Base-by-base conservation (phyloP, 1,140 invertebrate species). In the Scaptomyza graminum region DNA sequence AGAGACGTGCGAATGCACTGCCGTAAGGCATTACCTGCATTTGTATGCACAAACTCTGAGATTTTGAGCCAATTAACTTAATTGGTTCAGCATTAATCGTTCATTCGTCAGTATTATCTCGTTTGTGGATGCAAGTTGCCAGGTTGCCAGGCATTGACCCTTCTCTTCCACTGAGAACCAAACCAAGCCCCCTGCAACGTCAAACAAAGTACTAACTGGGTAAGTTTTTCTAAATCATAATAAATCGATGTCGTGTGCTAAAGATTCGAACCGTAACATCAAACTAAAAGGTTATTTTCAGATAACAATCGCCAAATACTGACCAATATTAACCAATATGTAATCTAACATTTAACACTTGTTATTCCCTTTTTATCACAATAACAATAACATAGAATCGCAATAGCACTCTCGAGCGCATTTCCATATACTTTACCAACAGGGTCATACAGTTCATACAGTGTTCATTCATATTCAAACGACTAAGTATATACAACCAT, bases 271-370 rank as follows among this genome's bases (percentile, higher is more conserved):
- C 0, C 0, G 28, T 31, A 31, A 31, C 28, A 31, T 31, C 28
- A 31, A 72, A 61, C 76, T 82, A 71, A 82, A 70, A 83, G 80
- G 79, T 79, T 82, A 67, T 83, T 82, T 82, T 82, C 79, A 82
- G 79, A 79, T 47, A 65, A 74, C 61, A 55, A 57, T 47, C 72
- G 54, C 54, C 39, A 50, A 31, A 43, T 43, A 68, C 34, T 49
- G 51, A 61, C 22, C 25, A 76, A 25, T 22, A 70, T 18, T 56
- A 63, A 41, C 51, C 46, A 63, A 22, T 37, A 15, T 54, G 31
- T 15, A 12, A 13, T 11, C n/a, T 63, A 67, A 52, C 55, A 55
- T 25, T 41, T 46, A 74, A 50, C 37, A 28, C 63, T 37, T 51
- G 49, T 15, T 18, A 63, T 12, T 22, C 18, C 18, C 34, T 49